phyloP scores from a whole-genome alignment of 1,140 invertebrate genomes.

The Charaxes varanes region DNA sequence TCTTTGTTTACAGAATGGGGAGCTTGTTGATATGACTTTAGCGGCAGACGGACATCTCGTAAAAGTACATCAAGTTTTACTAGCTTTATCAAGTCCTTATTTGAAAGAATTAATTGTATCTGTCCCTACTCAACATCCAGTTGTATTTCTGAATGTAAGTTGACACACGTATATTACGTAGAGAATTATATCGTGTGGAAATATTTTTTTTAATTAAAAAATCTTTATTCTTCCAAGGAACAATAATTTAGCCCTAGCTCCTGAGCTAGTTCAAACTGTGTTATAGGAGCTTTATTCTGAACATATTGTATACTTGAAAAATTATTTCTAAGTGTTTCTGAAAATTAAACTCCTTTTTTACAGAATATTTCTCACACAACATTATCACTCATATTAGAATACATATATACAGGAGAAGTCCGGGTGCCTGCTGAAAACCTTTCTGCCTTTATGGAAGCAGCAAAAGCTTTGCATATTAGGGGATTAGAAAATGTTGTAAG shows the following conservation, averaged over 20 bases:
- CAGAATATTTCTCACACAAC: conserved; percentile 62
- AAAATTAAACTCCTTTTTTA: conserved; percentile 21
- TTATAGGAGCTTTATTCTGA: no score
- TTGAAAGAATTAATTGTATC: conserved; percentile 84
- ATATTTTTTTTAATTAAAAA: conserved; percentile 1
- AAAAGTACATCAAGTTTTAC: conserved; percentile 84
- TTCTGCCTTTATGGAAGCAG: conserved; percentile 50
- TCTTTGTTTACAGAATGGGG: conserved; percentile 76
- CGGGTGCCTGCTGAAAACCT: conserved; percentile 49
- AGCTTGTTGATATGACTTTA: conserved; percentile 85
- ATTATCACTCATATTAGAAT: conserved; percentile 54
- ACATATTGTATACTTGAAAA: no score
- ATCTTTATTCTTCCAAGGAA: not conserved
- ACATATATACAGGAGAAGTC: conserved; percentile 68
- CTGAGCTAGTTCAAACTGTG: no score
- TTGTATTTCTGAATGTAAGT: conserved; percentile 78
- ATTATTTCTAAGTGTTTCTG: not conserved
- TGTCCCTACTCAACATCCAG: conserved; percentile 86
- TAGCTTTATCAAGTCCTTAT: conserved; percentile 85
- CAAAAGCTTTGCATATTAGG: conserved; percentile 62
- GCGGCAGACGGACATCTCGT: conserved; percentile 85
- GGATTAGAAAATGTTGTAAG: conserved; percentile 58
- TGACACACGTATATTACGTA: not conserved
- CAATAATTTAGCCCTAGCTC: no score
- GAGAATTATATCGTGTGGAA: not conserved